Evolutionary conservation across 2,888 invertebrate species (phyloP).

Genomic region (Orthosia gothica): DNA sequence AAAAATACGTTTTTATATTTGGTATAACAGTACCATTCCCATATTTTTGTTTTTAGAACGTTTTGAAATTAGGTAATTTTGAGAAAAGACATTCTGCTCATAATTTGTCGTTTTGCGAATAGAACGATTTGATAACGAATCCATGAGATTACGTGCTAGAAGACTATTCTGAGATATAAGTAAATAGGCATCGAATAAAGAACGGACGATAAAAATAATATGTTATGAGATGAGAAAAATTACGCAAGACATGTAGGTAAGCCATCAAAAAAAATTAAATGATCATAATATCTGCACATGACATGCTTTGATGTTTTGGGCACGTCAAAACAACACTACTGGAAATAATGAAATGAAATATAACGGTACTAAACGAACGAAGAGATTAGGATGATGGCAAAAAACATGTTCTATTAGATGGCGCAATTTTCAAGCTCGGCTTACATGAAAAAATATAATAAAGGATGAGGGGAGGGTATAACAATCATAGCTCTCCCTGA

Average conservation of each 20-base stretch:
- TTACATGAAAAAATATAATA: slow-evolving; percentile 53
- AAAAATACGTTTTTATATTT: too few species aligned
- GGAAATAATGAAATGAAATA: slow-evolving; percentile 51
- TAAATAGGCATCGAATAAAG: not conserved
- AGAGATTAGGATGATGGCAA: slow-evolving; percentile 50
- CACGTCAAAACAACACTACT: slow-evolving; percentile 31
- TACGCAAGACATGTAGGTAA: slow-evolving; percentile 4
- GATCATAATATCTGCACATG: slow-evolving; percentile 34
- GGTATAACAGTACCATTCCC: too few species aligned
- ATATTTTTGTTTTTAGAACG: too few species aligned
- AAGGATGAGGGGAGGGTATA: slow-evolving; percentile 41
- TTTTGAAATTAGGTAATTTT: too few species aligned
- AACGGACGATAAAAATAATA: not conserved
- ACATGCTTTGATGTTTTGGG: slow-evolving; percentile 54
- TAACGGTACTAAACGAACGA: slow-evolving; percentile 47
- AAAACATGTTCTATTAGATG: slow-evolving; percentile 49
- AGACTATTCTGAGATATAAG: not conserved
- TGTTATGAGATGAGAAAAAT: not conserved
- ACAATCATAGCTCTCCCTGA: slow-evolving; percentile 54
- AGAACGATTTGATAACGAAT: too few species aligned
- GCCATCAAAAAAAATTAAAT: slow-evolving; percentile 44
- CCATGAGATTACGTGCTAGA: too few species aligned
- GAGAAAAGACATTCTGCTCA: too few species aligned
- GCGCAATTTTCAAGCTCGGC: slow-evolving; percentile 45
- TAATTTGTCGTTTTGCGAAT: too few species aligned